A percentile compares a stretch with the other conserved stretches of the same genome.
phyloP scores from a whole-genome alignment of 2,888 invertebrate genomes.

The Cancer borealis region DNA sequence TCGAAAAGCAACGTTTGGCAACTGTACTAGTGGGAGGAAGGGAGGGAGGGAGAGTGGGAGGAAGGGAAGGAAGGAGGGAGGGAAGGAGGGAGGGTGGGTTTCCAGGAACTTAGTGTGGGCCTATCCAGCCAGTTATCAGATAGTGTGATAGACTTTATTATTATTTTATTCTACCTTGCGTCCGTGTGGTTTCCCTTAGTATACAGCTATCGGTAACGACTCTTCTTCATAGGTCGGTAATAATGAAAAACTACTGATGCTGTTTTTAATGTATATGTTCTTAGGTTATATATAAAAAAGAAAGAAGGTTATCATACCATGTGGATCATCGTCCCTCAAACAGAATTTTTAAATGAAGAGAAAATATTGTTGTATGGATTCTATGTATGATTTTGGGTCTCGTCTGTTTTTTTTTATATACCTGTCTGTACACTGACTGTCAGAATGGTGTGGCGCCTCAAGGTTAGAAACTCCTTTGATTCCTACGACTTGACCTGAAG shows the following conservation, averaged over 20 bases:
- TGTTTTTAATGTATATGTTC: background rate
- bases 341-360: background rate
- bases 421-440: background rate
- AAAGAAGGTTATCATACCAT: background rate
- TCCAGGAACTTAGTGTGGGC: conserved; percentile 41
- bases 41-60: background rate
- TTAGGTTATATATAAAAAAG: background rate
- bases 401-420: background rate
- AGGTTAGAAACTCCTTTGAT: background rate
- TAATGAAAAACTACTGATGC: background rate
- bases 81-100: background rate
- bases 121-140: conserved; percentile 28
- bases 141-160: background rate
- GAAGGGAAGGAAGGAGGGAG: background rate
- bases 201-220: background rate
- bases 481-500: background rate
- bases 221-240: background rate
- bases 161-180: background rate
- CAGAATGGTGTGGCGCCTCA: background rate
- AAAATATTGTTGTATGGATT: background rate
- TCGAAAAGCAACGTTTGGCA: conserved; percentile 16
- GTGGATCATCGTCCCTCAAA: background rate
- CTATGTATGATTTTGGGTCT: background rate
- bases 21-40: background rate
- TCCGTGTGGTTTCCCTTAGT: background rate